Conservation (phyloP, 37 sponge, comb jelly and placozoan genomes). For the Halisarca cf. caerulea region DNA sequence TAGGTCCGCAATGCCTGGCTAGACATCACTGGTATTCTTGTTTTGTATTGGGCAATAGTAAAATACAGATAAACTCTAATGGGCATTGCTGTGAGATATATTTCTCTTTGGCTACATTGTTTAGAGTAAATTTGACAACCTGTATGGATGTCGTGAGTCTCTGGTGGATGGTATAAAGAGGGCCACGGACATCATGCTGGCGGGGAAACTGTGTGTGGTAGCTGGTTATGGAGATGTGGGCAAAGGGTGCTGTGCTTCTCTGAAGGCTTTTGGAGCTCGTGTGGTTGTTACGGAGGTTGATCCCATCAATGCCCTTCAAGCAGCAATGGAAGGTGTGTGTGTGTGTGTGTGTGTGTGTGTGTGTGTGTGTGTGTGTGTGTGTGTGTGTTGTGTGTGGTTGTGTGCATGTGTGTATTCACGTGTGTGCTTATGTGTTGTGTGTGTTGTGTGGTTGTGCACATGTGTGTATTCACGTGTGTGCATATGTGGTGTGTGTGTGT, state of each 20-base stretch:
- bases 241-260: slow-evolving; percentile 22
- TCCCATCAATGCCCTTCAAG: slow-evolving; percentile 48
- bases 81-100: too few species aligned
- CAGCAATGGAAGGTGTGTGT: slow-evolving; percentile 45
- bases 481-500: slow-evolving; percentile 33
- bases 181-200: slow-evolving; percentile 40
- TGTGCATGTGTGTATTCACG: too few species aligned
- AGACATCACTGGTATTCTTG: too few species aligned
- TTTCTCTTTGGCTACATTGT: too few species aligned
- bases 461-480: too few species aligned
- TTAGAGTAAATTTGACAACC: slow-evolving; percentile 46
- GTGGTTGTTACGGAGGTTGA: slow-evolving; percentile 47
- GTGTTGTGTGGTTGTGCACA: neutral
- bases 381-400: neutral
- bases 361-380: neutral
- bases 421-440: slow-evolving; percentile 16
- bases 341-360: neutral
- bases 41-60: too few species aligned
- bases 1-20: too few species aligned
- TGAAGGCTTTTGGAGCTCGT: slow-evolving; percentile 15
- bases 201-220: slow-evolving; percentile 44
- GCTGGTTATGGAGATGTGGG: slow-evolving; percentile 13
- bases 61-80: too few species aligned
- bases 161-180: slow-evolving; percentile 52
- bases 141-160: slow-evolving; percentile 37